phyloP scores from a whole-genome alignment of 2,113 vertebrate species.

The Columbina picui region DNA sequence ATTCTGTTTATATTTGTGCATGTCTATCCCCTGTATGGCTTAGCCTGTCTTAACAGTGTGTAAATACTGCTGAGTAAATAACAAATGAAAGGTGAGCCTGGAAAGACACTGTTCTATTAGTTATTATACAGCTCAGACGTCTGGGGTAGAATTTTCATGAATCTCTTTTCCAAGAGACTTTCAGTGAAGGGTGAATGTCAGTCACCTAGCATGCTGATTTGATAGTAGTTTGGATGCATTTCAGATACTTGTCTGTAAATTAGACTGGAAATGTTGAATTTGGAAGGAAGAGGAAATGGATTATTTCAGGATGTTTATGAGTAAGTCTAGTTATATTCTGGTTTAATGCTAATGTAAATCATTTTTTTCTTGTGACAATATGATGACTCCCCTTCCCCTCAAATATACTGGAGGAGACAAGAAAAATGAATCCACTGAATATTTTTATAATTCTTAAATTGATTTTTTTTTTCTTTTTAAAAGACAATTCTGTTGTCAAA shows the following conservation, averaged over 20 bases:
- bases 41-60: slow-evolving; percentile 26
- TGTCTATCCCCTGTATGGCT: neutral
- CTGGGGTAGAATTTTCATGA: slow-evolving; percentile 12
- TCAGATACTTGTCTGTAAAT: slow-evolving; percentile 32
- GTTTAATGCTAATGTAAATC: neutral
- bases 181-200: slow-evolving; percentile 37
- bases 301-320: neutral
- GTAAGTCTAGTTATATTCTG: neutral
- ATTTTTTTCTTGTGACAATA: neutral
- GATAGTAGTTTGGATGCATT: slow-evolving; percentile 32
- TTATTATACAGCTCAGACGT: slow-evolving; percentile 16
- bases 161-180: slow-evolving; percentile 8
- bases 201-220: neutral
- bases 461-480: neutral
- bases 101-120: slow-evolving; percentile 22
- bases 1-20: slow-evolving; percentile 21
- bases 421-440: neutral
- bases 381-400: fast-evolving
- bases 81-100: slow-evolving; percentile 51
- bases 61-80: slow-evolving; percentile 58
- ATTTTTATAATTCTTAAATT: neutral
- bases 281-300: neutral
- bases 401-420: neutral
- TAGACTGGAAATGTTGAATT: slow-evolving; percentile 11
- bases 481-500: neutral